Evolutionary conservation across 2,113 vertebrate genomes (phyloP), one percentile per base, ranked within the genome.

Genomic region (Mus pahari): DNA sequence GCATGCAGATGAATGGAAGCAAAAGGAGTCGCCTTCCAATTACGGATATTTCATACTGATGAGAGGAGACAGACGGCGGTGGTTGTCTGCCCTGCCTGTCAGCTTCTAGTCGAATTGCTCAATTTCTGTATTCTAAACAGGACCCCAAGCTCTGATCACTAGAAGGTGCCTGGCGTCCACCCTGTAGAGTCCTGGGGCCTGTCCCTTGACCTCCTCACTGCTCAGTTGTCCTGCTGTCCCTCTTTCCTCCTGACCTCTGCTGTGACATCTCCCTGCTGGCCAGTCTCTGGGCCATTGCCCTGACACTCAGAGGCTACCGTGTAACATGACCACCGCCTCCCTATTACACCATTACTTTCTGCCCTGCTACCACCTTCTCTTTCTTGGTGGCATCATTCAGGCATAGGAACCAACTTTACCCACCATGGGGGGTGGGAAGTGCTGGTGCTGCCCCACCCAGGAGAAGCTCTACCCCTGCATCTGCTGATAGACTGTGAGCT

Each of bases 1-100:
- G 75, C 93, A 90, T 95, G 94, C n/a, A 96, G 96, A 97, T 84
- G 96, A 96, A 97, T 98, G 97, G 94, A 95, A 96, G 82, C 95
- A 91, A 95, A 94, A 87, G 97, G 95, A 92, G 92, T 90, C 91
- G 93, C 94, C 96, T 97, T 94, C 97, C 97, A 81, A 68, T 97
- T 97, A 97, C 97, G 97, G 97, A 96, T 94, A 75, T 94, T 97
- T 97, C 91, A 11, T 91, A 50, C 73, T 97, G 94, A 97, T 93
- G 94, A 98, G 97, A 97, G 62, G n/a, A 96, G 98, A 97, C 97
- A 97, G 96, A 88, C 83, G 48, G 86, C 64, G 77, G 95, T 28
- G 36, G 82, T 96, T 98, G 92, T 97, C 95, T 94, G 92, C 95
- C 91, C 95, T 75, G 7, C 42, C 91, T 91, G 96, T 97, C 96